Conservation (phyloP, 2,888 invertebrate species). For the Agrilus biguttatus region DNA sequence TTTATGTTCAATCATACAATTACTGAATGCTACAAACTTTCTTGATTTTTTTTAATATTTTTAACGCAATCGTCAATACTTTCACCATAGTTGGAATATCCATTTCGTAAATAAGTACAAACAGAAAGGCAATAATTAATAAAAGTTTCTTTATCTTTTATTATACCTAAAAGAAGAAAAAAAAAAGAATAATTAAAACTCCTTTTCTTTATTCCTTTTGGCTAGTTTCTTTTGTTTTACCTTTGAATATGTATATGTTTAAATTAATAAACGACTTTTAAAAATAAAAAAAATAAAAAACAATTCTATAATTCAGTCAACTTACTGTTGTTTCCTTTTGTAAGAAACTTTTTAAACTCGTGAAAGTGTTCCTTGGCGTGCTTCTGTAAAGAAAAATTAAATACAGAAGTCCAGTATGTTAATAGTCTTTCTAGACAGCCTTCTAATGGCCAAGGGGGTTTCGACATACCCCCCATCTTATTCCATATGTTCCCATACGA, state of each 20-base stretch:
- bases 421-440: conserved; percentile 40
- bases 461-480: conserved; percentile 35
- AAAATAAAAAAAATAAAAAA: conserved; percentile 6
- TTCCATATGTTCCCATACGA: conserved; percentile 40
- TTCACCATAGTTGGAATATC: conserved; percentile 7
- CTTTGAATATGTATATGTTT: too few species aligned
- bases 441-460: conserved; percentile 39
- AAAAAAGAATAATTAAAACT: conserved; percentile 6
- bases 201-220: too few species aligned
- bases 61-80: conserved; percentile 9
- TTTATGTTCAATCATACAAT: conserved; percentile 8
- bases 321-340: conserved; percentile 14
- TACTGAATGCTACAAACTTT: conserved; percentile 13
- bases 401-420: conserved; percentile 46
- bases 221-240: too few species aligned
- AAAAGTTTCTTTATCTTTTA: conserved; percentile 8
- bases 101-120: conserved; percentile 12
- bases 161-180: conserved; percentile 3
- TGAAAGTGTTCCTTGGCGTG: conserved; percentile 20
- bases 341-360: conserved; percentile 15
- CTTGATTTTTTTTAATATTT: conserved; percentile 13
- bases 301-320: conserved; percentile 2
- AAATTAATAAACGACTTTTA: too few species aligned
- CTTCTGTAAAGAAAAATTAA: conserved; percentile 30
- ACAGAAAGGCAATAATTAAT: conserved; percentile 10